phyloP scores from a whole-genome alignment of 2,113 vertebrate genomes.

The Daubentonia madagascariensis region DNA sequence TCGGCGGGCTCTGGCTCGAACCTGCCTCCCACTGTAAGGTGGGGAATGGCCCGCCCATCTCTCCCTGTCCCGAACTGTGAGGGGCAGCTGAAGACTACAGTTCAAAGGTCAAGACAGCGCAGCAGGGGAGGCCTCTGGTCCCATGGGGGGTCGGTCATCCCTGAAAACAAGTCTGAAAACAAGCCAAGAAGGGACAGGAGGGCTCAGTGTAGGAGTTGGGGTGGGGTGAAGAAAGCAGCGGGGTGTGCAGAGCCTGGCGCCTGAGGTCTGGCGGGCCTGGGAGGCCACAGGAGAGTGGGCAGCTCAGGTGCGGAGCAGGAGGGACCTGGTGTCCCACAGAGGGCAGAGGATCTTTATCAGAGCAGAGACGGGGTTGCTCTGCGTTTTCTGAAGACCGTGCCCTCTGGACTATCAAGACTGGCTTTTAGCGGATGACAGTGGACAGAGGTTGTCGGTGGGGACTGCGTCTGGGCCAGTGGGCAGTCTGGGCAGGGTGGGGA shows the following conservation, averaged over 20 bases:
- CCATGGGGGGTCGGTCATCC: neutral
- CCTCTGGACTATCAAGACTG: neutral
- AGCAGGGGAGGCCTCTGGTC: too few species aligned
- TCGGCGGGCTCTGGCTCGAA: neutral
- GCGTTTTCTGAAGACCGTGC: neutral
- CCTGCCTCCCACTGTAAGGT: accelerated
- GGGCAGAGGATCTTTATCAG: too few species aligned
- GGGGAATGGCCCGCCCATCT: accelerated
- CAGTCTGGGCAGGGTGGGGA: too few species aligned
- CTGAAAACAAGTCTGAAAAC: neutral
- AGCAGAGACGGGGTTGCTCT: neutral
- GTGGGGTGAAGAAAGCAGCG: neutral
- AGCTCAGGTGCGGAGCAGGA: neutral
- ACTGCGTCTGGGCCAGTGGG: too few species aligned
- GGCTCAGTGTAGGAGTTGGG: neutral
- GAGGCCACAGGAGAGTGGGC: accelerated
- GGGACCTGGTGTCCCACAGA: neutral
- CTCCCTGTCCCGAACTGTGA: too few species aligned
- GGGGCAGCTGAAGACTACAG: neutral
- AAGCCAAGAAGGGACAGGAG: neutral
- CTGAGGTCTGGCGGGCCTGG: neutral
- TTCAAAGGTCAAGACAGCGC: neutral
- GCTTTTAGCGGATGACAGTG: neutral
- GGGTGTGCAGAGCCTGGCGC: neutral
- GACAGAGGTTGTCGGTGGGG: too few species aligned